Conservation (phyloP, 2,797 vertebrate genomes). For the Poecile montanus region DNA sequence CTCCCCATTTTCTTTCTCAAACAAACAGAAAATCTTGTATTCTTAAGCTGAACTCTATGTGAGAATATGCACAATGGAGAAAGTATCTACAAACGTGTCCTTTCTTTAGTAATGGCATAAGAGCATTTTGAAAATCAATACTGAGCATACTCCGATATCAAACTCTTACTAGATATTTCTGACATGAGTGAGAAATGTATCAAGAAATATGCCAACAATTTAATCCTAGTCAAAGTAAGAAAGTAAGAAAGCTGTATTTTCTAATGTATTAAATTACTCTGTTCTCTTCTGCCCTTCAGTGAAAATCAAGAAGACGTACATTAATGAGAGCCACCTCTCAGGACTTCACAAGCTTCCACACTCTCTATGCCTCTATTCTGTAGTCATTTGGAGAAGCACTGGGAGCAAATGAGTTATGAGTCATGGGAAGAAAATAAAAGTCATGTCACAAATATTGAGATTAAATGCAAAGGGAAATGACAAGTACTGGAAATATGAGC, state of each 20-base stretch:
- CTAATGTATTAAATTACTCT: neutral
- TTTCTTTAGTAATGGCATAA: neutral
- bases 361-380: neutral
- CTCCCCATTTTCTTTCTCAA: neutral
- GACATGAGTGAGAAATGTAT: neutral
- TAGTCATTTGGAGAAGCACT: constrained; percentile 24
- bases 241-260: neutral
- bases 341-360: neutral
- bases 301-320: neutral
- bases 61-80: neutral
- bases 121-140: neutral
- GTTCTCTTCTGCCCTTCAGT: neutral
- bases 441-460: constrained; percentile 48
- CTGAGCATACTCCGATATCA: neutral
- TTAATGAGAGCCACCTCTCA: neutral
- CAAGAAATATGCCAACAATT: neutral
- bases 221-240: neutral
- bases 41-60: neutral
- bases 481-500: constrained; percentile 30
- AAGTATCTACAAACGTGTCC: constrained; percentile 18
- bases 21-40: neutral
- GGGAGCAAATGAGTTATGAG: constrained; percentile 41
- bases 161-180: neutral
- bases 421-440: constrained; percentile 20
- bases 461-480: constrained; percentile 46